phyloP scores from a whole-genome alignment of 92 coral and sea anemone genomes.

The Zoanthus gigantus region DNA sequence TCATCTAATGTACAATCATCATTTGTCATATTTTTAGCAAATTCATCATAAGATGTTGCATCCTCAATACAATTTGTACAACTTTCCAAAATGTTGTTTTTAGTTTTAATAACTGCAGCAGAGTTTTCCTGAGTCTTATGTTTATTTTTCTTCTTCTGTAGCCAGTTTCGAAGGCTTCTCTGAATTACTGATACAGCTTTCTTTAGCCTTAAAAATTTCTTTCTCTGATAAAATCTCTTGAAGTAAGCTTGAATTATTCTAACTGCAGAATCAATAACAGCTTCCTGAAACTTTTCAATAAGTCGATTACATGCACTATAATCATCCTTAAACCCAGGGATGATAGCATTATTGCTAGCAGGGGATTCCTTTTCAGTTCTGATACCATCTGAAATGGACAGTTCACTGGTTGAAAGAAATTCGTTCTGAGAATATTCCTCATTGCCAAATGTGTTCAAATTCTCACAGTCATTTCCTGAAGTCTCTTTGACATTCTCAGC shows the following conservation, averaged over 20 bases:
- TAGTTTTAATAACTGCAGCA: neutral
- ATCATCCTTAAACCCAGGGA: constrained; percentile 57
- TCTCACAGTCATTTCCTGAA: constrained; percentile 37
- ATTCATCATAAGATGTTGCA: neutral
- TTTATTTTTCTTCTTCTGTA: constrained; percentile 35
- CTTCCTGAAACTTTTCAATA: constrained; percentile 89
- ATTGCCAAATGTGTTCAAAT: neutral
- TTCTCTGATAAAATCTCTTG: constrained; percentile 81
- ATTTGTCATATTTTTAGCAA: neutral
- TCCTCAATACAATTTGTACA: neutral
- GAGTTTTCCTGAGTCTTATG: neutral
- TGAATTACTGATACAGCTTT: constrained; percentile 84
- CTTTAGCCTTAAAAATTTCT: constrained; percentile 74
- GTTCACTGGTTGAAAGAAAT: neutral
- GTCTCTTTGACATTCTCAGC: constrained; percentile 78
- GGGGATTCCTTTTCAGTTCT: neutral
- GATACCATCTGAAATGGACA: neutral
- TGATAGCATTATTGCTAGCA: neutral
- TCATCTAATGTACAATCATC: neutral
- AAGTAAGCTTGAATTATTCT: constrained; percentile 87
- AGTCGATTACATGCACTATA: constrained; percentile 87
- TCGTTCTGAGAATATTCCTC: neutral
- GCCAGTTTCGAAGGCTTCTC: constrained; percentile 81
- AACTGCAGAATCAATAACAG: constrained; percentile 89
- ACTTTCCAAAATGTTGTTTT: neutral